A percentile compares a stretch with the other conserved stretches of the same genome.
Evolutionary conservation across 2,113 vertebrate species (phyloP).

Genomic region (Piaya cayana): DNA sequence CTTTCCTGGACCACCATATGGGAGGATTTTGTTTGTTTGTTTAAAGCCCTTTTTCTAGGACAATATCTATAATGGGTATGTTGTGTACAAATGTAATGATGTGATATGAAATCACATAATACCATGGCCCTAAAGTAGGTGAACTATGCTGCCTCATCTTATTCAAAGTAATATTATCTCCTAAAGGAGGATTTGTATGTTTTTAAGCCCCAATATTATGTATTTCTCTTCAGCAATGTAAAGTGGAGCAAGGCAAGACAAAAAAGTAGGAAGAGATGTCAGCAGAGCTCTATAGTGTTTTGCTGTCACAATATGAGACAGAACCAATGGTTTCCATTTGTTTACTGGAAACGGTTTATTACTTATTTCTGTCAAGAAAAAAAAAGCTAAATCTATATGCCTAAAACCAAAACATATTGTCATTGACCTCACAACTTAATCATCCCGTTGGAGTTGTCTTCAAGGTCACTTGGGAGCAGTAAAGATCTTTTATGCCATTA

Average conservation of each 20-base stretch:
- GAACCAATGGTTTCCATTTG: background rate
- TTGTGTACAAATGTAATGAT: background rate
- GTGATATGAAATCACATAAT: background rate
- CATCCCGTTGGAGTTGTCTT: background rate
- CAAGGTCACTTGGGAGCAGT: background rate
- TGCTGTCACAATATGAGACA: background rate
- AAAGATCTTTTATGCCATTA: background rate
- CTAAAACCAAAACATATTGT: background rate
- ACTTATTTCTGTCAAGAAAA: background rate
- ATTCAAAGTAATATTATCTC: background rate
- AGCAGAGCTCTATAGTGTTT: background rate
- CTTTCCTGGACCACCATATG: background rate
- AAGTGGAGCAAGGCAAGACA: background rate
- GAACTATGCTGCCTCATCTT: background rate
- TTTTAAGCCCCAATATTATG: background rate
- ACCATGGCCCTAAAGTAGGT: background rate
- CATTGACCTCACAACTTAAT: background rate
- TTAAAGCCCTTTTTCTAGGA: background rate
- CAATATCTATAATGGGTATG: background rate
- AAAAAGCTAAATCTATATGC: background rate
- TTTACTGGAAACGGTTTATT: background rate
- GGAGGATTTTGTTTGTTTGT: background rate
- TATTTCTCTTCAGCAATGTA: background rate
- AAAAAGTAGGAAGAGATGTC: background rate
- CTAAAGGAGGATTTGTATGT: background rate